Conservation (phyloP, 2,888 invertebrate genomes). For the Chloromyia formosa region DNA sequence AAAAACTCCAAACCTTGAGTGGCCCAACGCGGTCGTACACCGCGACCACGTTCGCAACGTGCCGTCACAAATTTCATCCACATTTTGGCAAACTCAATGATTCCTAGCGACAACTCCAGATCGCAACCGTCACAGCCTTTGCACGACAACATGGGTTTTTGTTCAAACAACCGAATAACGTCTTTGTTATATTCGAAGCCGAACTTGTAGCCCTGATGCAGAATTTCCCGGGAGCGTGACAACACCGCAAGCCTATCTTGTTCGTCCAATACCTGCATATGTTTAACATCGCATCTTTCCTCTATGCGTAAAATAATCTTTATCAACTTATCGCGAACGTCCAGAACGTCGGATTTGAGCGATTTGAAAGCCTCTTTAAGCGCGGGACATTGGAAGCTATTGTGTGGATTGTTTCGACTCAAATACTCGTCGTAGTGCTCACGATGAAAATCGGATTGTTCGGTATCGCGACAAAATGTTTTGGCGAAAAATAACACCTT, state of each 20-base stretch:
- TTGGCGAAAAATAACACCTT: constrained; percentile 85
- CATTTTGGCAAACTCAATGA: constrained; percentile 77
- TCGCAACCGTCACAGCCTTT: constrained; percentile 59
- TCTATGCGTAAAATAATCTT: constrained; percentile 61
- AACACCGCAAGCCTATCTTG: constrained; percentile 69
- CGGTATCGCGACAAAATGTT: constrained; percentile 74
- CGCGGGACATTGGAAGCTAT: constrained; percentile 66
- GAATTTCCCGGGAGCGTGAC: constrained; percentile 75
- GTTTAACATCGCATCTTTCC: constrained; percentile 58
- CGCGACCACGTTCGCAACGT: constrained; percentile 84
- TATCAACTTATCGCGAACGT: constrained; percentile 63
- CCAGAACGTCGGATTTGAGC: constrained; percentile 66
- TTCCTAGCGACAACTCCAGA: constrained; percentile 67
- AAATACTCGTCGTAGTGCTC: constrained; percentile 62
- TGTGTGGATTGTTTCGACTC: constrained; percentile 58
- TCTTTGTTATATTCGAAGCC: constrained; percentile 80
- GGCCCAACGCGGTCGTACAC: constrained; percentile 86
- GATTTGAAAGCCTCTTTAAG: constrained; percentile 71
- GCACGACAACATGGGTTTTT: constrained; percentile 60
- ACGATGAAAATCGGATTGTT: constrained; percentile 65
- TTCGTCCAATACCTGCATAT: constrained; percentile 59
- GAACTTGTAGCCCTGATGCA: constrained; percentile 89
- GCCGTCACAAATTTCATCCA: constrained; percentile 92
- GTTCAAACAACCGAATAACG: constrained; percentile 66
- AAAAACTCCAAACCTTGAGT: constrained; percentile 89